Evolutionary conservation across 2,888 invertebrate genomes (phyloP), one percentile per base, ranked within the genome.

Genomic region (Torymus texanus): DNA sequence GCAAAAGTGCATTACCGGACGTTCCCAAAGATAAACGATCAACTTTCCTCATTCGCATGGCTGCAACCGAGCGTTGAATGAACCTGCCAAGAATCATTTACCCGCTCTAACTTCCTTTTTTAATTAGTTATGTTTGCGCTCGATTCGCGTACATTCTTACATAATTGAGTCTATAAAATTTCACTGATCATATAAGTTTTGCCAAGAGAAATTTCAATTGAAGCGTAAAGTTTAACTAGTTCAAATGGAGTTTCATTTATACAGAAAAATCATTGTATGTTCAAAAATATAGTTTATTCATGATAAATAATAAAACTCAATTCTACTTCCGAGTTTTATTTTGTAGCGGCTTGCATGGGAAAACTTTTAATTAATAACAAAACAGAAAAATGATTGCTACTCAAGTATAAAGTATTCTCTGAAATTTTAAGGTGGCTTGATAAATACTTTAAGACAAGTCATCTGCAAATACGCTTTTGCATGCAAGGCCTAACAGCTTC

Each of bases 11-110:
- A 86, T 86, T 87, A 84, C 83, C 85, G 87, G 85, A 84, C 85
- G 86, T 86, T 85, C 82, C 85, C 85, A 29, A 82, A 86, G 86
- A 87, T 85, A 84, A 84, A 85, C 85, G 85, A 85, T 85, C 83
- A 83, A 84, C 83, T 84, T 82, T 80, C 73, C 81, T 84, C 82
- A 83, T 81, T 84, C 76, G 82, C 80, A 73, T 81, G 82, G 83
- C 81, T 82, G 82, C 56, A 55, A 13, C 77, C 66, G 71, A 79
- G 68, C 78, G 67, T 79, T 76, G 75, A 84, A 83, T 79, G 79
- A 83, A 83, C 81, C 84, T 85, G 86, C 86, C 86, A 86, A 86
- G 82, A 83, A 86, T 85, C 86, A 83, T 84, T 83, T 84, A 77
- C 65, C 76, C 75, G 72, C 55, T 63, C 51, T 18, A 16, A 50